These are phyloP conservation scores for Coccyzus lansbergi DNA, from an alignment of 2,797 vertebrate genomes.

Conservation along the genomic window DNA sequence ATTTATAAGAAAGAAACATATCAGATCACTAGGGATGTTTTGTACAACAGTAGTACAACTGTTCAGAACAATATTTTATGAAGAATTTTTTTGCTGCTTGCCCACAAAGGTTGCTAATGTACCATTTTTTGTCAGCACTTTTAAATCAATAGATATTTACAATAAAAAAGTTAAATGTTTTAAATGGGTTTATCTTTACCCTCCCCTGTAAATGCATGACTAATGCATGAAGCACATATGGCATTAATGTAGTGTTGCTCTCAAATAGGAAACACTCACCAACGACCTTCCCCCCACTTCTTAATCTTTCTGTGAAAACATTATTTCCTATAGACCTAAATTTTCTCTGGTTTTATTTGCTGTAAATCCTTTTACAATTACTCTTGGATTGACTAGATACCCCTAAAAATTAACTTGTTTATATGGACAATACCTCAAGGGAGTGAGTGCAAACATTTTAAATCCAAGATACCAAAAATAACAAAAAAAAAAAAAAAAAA, in stretches of 20 bases:
- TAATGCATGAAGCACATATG: background rate
- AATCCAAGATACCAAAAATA: background rate
- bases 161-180: background rate
- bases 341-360: background rate
- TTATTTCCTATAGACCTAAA: background rate
- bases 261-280: background rate
- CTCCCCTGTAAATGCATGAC: background rate
- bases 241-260: background rate
- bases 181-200: background rate
- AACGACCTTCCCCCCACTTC: background rate
- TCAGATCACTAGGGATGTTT: background rate
- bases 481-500: background rate
- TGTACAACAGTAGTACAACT: background rate
- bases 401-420: background rate
- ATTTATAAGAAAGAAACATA: background rate
- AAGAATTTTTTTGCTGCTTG: background rate
- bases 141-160: background rate
- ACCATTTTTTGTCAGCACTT: background rate
- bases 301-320: background rate
- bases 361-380: constrained; percentile 33
- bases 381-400: background rate
- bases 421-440: background rate
- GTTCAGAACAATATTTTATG: background rate
- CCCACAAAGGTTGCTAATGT: background rate
- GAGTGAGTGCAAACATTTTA: background rate